Conservation (phyloP, 2,888 invertebrate species). For the Dasysyrphus tricinctus region DNA sequence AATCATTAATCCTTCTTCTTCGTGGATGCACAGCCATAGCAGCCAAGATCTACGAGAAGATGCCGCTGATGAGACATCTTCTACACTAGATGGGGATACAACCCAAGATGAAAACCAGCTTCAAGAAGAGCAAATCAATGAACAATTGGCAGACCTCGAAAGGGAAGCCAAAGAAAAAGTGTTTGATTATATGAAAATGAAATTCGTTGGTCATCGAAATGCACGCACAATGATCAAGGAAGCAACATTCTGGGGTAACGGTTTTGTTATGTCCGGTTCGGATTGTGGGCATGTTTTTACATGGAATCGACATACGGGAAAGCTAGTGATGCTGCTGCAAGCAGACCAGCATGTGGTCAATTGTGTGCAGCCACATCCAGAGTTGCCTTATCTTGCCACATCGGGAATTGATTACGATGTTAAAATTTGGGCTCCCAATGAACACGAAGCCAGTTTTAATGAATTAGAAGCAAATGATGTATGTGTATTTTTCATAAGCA, state of each 20-base stretch:
- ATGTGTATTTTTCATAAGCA: slow-evolving; percentile 67
- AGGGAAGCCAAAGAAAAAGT: slow-evolving; percentile 77
- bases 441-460: slow-evolving; percentile 86
- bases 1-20: slow-evolving; percentile 9
- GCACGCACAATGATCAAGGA: slow-evolving; percentile 93
- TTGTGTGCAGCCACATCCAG: slow-evolving; percentile 93
- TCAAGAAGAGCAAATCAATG: slow-evolving; percentile 77
- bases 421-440: slow-evolving; percentile 91
- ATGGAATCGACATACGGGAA: slow-evolving; percentile 89
- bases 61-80: slow-evolving; percentile 45
- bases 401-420: slow-evolving; percentile 95
- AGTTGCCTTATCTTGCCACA: slow-evolving; percentile 89
- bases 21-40: slow-evolving; percentile 23
- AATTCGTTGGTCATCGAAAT: slow-evolving; percentile 91
- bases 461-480: slow-evolving; percentile 86
- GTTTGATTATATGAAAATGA: slow-evolving; percentile 85
- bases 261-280: slow-evolving; percentile 93
- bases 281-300: slow-evolving; percentile 95
- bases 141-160: slow-evolving; percentile 78
- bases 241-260: slow-evolving; percentile 92
- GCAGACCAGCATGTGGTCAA: slow-evolving; percentile 94
- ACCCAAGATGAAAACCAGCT: slow-evolving; percentile 72
- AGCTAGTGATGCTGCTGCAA: slow-evolving; percentile 89
- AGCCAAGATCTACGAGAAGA: slow-evolving; percentile 49
- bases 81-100: slow-evolving; percentile 30